Conservation (phyloP, 2,113 vertebrate genomes). For the Cryptomyrus ogoouensis region DNA sequence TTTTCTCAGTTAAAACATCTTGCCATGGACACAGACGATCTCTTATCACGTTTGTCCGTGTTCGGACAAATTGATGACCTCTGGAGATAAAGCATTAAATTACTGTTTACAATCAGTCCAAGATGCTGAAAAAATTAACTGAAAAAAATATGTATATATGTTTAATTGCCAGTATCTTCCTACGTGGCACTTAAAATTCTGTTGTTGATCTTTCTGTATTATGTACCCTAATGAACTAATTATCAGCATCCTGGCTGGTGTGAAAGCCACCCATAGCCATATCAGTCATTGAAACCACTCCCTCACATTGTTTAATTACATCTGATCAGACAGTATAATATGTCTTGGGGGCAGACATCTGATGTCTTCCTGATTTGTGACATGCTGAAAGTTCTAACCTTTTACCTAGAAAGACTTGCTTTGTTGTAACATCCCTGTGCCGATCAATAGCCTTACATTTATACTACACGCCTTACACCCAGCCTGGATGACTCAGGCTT, state of each 20-base stretch:
- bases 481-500: background rate
- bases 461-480: background rate
- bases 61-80: background rate
- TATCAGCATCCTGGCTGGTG: background rate
- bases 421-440: background rate
- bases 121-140: background rate
- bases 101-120: background rate
- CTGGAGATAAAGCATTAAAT: background rate
- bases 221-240: background rate
- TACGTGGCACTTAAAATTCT: background rate
- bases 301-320: background rate
- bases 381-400: background rate
- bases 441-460: constrained; percentile 5
- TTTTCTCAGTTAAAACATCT: background rate
- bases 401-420: background rate
- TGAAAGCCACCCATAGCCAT: background rate
- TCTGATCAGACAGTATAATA: background rate
- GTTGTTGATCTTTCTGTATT: background rate
- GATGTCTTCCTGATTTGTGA: background rate
- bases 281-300: background rate
- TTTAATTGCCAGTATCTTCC: background rate
- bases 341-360: background rate
- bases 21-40: background rate
- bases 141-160: background rate
- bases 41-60: background rate